These are phyloP conservation scores for Nephrotoma appendiculata DNA, from an alignment of 2,888 invertebrate species.

Conservation along the genomic window DNA sequence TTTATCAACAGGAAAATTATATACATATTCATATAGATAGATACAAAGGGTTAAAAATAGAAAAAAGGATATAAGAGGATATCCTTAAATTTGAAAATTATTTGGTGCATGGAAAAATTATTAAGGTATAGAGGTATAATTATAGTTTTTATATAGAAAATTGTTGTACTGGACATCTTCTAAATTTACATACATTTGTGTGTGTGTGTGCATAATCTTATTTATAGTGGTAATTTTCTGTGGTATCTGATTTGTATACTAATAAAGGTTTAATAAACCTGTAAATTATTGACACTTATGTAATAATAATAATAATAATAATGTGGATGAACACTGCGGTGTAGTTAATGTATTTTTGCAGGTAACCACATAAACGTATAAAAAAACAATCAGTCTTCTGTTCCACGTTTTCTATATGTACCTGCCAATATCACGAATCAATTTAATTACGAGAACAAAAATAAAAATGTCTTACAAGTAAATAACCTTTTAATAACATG, in stretches of 20 bases:
- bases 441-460: not conserved
- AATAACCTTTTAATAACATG: not conserved
- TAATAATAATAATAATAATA: not conserved
- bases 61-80: not conserved
- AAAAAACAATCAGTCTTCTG: too few species aligned
- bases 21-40: not conserved
- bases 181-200: not conserved
- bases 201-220: not conserved
- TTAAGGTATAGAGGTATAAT: not conserved
- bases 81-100: not conserved
- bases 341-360: not conserved
- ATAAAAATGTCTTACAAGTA: not conserved
- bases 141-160: not conserved
- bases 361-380: not conserved
- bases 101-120: not conserved
- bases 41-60: not conserved
- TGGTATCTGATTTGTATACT: not conserved
- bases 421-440: not conserved
- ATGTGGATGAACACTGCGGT: not conserved
- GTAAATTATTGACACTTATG: not conserved
- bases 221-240: not conserved
- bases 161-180: not conserved
- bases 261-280: not conserved
- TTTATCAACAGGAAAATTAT: not conserved
- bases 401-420: not conserved